Base-by-base conservation (phyloP, 2,888 invertebrate genomes). In the Azorinus chamasolen region DNA sequence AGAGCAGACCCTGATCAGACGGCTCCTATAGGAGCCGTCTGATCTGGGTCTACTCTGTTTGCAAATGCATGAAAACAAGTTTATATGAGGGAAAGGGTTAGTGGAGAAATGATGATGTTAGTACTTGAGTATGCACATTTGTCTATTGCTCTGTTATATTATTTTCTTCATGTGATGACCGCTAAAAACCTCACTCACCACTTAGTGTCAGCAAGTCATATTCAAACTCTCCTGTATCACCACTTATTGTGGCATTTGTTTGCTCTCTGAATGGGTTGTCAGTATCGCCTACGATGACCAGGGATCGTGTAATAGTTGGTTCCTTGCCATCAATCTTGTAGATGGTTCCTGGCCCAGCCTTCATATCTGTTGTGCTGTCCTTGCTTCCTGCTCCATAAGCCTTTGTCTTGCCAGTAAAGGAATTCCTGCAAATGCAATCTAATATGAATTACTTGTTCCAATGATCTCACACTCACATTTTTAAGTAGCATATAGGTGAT, bases 321-420 rank as follows among this genome's bases (percentile, higher is more conserved):
- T 61, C 63, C 18, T 68, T 58, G n/a, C 80, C 82, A 43, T 83
- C 81, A 20, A 73, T 45, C 10, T 87, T 63, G 58, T 86, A 89
- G n/a, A 88, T 71, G 14, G 89, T 87, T n/a, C 89, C 89, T 5
- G 89, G 83, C 20, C 88, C 89, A 24, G 87, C 88, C 54, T 84
- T 86, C 6, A 86, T 70, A 12, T 83, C 80, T n/a, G 70, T 72
- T 27, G 79, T 39, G 25, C 77, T 72, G 22, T 79, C 43, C 20
- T 77, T 81, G 59, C 85, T 86, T 8, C 86, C 87, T 8, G 78
- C 84, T n/a, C 89, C 89, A 61, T 80, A 87, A 3, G 87, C 85
- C n/a, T 81, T 85, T 22, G 84, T 58, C 5, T 55, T 53, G 24
- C 89, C 89, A 66, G 62, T 55, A 59, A 85, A 89, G 2, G 58